phyloP scores from a whole-genome alignment of 2,113 vertebrate genomes.

The Monarcha castaneiventris region DNA sequence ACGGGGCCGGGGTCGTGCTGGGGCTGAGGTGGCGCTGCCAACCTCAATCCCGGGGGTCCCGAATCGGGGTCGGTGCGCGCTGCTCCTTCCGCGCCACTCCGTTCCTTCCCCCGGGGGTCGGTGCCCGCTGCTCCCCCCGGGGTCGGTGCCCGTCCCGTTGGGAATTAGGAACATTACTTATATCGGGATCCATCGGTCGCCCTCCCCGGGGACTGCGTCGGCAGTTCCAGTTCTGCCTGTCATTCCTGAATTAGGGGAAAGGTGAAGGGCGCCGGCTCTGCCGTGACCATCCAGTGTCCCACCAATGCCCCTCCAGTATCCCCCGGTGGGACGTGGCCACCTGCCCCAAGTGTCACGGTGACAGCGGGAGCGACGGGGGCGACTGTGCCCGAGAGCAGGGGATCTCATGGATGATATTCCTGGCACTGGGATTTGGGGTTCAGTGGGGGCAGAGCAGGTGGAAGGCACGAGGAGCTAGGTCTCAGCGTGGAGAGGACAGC shows the following conservation, averaged over 20 bases:
- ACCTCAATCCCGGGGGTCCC: accelerated
- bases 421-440: background rate
- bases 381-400: background rate
- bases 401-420: background rate
- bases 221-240: background rate
- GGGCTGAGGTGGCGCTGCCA: background rate
- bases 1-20: background rate
- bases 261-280: background rate
- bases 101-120: background rate
- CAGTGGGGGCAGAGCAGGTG: too few species aligned
- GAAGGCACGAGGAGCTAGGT: background rate
- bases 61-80: background rate
- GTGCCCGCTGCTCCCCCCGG: background rate
- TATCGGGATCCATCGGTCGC: background rate
- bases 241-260: background rate
- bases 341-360: background rate
- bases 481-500: background rate
- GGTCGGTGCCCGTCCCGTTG: background rate
- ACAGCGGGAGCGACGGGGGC: background rate
- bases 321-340: background rate
- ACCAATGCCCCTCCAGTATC: background rate
- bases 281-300: background rate
- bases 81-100: background rate
- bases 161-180: background rate
- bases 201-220: background rate